Evolutionary conservation across 2,888 invertebrate species (phyloP).

Genomic region (Xylocampa areola): DNA sequence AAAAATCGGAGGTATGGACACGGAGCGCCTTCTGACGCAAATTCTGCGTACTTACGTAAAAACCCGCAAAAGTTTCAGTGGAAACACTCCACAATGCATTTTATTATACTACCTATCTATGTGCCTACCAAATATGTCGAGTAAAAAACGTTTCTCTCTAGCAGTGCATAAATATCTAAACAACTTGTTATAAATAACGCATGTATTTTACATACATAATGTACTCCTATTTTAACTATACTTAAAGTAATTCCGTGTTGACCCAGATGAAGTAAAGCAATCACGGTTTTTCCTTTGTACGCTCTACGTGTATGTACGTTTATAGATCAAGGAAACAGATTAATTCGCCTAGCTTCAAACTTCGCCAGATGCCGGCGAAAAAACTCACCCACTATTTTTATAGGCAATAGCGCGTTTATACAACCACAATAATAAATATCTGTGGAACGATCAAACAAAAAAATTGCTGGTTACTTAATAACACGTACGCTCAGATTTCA

Average conservation of each 20-base stretch:
- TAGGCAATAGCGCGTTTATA: constrained; percentile 57
- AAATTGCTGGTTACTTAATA: constrained; percentile 70
- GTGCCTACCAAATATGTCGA: too few species aligned
- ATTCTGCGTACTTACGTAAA: too few species aligned
- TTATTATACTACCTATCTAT: too few species aligned
- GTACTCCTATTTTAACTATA: constrained; percentile 16
- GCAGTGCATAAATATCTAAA: too few species aligned
- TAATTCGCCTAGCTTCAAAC: constrained; percentile 49
- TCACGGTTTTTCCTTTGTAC: constrained; percentile 50
- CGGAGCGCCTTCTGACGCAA: too few species aligned
- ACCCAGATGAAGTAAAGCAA: constrained; percentile 57
- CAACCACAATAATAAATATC: constrained; percentile 62
- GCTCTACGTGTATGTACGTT: constrained; percentile 41
- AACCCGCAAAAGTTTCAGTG: too few species aligned
- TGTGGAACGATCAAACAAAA: constrained; percentile 66
- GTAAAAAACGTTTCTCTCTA: too few species aligned
- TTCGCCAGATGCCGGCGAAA: constrained; percentile 40
- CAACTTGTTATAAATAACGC: constrained; percentile 1
- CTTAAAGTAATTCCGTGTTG: constrained; percentile 41
- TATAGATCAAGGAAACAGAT: constrained; percentile 67
- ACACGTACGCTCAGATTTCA: constrained; percentile 72
- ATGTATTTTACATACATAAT: constrained; percentile 26
- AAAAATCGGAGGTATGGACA: too few species aligned
- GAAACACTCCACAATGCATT: too few species aligned
- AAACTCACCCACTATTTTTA: constrained; percentile 54